Evolutionary conservation across 2,888 invertebrate genomes (phyloP).

Genomic region (Synergus umbraculus): DNA sequence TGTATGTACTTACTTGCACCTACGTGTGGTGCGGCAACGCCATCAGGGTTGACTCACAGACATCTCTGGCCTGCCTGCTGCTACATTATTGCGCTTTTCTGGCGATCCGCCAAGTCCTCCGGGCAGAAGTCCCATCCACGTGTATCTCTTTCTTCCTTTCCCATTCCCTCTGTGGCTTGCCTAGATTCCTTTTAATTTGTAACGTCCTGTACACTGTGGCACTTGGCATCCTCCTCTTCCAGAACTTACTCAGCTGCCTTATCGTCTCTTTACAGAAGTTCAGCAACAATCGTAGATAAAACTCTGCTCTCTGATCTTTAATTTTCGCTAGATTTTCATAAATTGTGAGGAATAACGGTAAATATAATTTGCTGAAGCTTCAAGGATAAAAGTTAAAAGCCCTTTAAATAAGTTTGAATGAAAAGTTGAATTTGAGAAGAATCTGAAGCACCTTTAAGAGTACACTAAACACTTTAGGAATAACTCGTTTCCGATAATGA

Average conservation of each 20-base stretch:
- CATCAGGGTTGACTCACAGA: slow-evolving; percentile 60
- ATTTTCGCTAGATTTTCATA: not conserved
- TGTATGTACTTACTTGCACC: slow-evolving; percentile 46
- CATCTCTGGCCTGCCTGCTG: slow-evolving; percentile 58
- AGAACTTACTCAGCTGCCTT: slow-evolving; percentile 18
- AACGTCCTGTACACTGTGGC: slow-evolving; percentile 45
- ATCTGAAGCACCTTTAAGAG: not conserved
- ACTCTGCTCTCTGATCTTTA: not conserved
- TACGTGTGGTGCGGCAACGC: slow-evolving; percentile 51
- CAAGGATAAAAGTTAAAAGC: not conserved
- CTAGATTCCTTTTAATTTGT: slow-evolving; percentile 52
- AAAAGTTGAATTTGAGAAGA: not conserved
- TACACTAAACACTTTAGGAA: not conserved
- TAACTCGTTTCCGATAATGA: not conserved
- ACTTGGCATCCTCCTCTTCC: not conserved
- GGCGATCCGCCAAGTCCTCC: slow-evolving; percentile 63
- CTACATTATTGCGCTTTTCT: slow-evolving; percentile 68
- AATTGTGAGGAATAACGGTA: not conserved
- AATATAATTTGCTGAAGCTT: not conserved
- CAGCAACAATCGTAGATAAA: not conserved
- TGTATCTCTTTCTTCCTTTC: slow-evolving; percentile 50
- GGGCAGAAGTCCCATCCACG: slow-evolving; percentile 51
- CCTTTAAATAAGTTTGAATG: not conserved
- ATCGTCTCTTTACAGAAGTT: slow-evolving; percentile 3
- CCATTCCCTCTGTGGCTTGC: slow-evolving; percentile 47